Conservation (phyloP, 2,113 vertebrate species). For the Gila orcuttii region DNA sequence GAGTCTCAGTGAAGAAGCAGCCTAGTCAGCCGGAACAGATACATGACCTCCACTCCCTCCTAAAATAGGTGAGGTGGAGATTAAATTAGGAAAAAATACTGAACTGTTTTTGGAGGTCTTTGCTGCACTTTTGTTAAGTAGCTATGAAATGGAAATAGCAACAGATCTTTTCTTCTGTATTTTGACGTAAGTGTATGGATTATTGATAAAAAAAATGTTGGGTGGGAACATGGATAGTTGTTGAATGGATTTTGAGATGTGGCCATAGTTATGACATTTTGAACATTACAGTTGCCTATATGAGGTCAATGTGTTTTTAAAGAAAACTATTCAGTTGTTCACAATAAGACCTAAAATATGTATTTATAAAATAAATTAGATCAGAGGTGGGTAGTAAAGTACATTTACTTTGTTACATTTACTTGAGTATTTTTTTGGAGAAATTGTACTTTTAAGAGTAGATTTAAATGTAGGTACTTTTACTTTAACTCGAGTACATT, state of each 20-base stretch:
- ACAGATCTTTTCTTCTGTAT: not conserved
- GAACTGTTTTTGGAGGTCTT: not conserved
- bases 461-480: too few species aligned
- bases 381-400: too few species aligned
- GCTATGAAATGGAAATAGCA: not conserved
- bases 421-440: too few species aligned
- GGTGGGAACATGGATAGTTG: not conserved
- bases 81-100: not conserved
- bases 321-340: too few species aligned
- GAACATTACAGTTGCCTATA: too few species aligned
- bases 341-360: not conserved
- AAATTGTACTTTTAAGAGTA: too few species aligned
- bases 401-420: too few species aligned
- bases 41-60: conserved; percentile 28
- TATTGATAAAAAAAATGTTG: not conserved
- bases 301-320: too few species aligned
- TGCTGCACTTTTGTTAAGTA: not conserved
- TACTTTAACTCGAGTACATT: too few species aligned
- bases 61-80: not conserved
- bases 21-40: conserved; percentile 44
- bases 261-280: not conserved
- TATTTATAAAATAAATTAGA: not conserved
- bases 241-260: not conserved
- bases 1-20: conserved; percentile 26
- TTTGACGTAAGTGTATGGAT: not conserved